Conservation (phyloP, 2,888 invertebrate species). For the Sphecodes monilicornis region DNA sequence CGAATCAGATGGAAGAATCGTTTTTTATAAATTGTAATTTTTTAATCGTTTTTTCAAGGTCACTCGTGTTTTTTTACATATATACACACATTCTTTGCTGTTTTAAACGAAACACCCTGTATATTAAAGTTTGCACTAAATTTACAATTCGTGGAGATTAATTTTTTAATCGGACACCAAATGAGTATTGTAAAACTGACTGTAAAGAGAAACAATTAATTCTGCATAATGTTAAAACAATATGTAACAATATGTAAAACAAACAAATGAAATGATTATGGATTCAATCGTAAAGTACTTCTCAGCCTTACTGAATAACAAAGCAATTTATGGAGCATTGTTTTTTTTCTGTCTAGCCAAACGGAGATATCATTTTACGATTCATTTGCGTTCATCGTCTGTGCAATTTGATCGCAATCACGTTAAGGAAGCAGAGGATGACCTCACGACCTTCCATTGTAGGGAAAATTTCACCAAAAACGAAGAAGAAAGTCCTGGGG, state of each 20-base stretch:
- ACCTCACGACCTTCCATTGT: neutral
- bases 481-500: neutral
- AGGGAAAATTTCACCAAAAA: constrained; percentile 3
- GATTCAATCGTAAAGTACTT: neutral
- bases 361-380: neutral
- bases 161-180: too few species aligned
- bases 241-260: too few species aligned
- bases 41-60: too few species aligned
- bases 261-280: neutral
- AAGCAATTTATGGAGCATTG: neutral
- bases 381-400: neutral
- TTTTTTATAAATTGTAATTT: too few species aligned
- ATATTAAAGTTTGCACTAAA: too few species aligned
- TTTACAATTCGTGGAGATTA: too few species aligned
- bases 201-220: neutral
- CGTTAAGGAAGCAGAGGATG: neutral
- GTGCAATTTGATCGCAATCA: constrained; percentile 1
- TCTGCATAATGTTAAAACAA: neutral
- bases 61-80: too few species aligned
- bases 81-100: too few species aligned
- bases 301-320: neutral
- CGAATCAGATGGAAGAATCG: too few species aligned
- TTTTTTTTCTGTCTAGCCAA: neutral
- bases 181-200: neutral
- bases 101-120: too few species aligned